A percentile compares a stretch with the other conserved stretches of the same genome.
These are phyloP conservation scores for Mya arenaria DNA, from an alignment of 1,140 invertebrate genomes.

Conservation along the genomic window DNA sequence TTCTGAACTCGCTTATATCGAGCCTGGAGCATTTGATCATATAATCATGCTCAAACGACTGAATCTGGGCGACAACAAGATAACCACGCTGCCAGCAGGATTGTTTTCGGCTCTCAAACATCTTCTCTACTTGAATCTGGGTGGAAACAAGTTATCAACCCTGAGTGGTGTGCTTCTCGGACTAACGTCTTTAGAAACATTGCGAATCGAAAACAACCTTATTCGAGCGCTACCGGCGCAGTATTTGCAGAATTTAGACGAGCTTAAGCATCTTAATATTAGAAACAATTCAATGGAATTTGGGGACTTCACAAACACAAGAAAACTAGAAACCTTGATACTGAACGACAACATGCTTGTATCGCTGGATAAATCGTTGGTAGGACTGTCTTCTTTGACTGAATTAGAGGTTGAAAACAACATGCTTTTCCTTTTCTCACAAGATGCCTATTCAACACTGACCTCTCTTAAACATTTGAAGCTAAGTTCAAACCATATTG, in stretches of 20 bases:
- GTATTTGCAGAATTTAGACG: too few relatives aligned
- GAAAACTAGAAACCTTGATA: not conserved
- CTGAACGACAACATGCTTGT: not conserved
- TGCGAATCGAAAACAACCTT: not conserved
- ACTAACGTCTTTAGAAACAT: not conserved
- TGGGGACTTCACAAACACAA: not conserved
- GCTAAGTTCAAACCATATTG: not conserved
- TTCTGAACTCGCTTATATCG: not conserved
- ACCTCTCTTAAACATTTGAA: not conserved
- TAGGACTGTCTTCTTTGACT: not conserved
- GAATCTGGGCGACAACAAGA: not conserved
- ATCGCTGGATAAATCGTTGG: not conserved
- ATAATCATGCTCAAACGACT: not conserved
- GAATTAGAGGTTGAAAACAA: not conserved
- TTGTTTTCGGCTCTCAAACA: not conserved
- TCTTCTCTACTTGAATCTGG: not conserved
- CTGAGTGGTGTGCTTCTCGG: not conserved
- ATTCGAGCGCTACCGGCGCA: not conserved
- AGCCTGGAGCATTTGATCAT: not conserved
- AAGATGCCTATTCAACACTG: not conserved
- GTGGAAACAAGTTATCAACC: not conserved
- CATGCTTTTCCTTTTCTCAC: not conserved
- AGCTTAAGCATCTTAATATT: not conserved
- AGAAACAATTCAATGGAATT: not conserved
- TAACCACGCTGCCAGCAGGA: not conserved